Evolutionary conservation across 2,113 vertebrate species (phyloP).

Genomic region (Microcebus ravelobensis): DNA sequence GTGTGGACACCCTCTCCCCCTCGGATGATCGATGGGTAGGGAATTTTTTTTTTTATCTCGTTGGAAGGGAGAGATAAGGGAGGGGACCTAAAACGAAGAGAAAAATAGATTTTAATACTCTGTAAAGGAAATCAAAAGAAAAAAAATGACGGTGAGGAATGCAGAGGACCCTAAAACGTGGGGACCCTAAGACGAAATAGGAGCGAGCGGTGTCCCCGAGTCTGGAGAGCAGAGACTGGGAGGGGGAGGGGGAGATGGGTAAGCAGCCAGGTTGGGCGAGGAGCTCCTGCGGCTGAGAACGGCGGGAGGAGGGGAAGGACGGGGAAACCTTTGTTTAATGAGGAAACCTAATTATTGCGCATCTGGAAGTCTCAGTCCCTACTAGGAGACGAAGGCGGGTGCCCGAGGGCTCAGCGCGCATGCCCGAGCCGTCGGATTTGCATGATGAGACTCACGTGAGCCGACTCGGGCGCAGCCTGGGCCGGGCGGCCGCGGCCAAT

Average conservation of each 20-base stretch:
- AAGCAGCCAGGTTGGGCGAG: neutral
- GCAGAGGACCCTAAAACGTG: neutral
- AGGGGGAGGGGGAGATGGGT: rapidly evolving
- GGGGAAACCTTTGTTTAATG: constrained; percentile 73
- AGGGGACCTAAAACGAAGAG: neutral
- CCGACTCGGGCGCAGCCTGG: neutral
- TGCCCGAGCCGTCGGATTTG: constrained; percentile 20
- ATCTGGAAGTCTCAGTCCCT: constrained; percentile 61
- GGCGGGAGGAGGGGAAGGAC: neutral
- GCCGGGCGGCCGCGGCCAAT: neutral
- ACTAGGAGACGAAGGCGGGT: neutral
- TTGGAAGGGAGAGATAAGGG: neutral
- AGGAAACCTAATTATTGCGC: constrained; percentile 68
- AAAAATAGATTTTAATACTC: neutral
- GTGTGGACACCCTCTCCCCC: neutral
- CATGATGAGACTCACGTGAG: constrained; percentile 25
- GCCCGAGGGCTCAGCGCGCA: constrained; percentile 54
- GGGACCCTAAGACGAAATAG: neutral
- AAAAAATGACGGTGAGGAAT: neutral
- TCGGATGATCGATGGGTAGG: neutral
- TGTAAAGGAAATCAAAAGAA: neutral
- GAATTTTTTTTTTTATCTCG: neutral
- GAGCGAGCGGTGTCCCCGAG: neutral
- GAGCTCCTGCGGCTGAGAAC: neutral
- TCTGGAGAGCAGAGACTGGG: neutral